Conservation (phyloP, 2,113 vertebrate genomes). For the Aegypius monachus region DNA sequence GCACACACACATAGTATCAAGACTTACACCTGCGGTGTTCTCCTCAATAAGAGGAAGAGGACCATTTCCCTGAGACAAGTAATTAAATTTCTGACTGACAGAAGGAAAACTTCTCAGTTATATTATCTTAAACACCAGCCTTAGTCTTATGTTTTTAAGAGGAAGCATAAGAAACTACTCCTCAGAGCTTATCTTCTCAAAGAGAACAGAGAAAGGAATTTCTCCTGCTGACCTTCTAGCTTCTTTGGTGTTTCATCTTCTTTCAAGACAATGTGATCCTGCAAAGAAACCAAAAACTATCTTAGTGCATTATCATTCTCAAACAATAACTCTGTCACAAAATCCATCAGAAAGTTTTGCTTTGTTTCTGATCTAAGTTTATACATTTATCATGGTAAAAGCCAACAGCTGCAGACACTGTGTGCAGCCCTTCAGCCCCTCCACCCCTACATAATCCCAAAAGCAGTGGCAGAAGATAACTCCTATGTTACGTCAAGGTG, state of each 20-base stretch:
- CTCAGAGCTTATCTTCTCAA: neutral
- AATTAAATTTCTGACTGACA: neutral
- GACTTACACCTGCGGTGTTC: neutral
- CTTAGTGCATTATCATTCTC: neutral
- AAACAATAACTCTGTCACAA: neutral
- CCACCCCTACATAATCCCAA: neutral
- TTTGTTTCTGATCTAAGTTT: neutral
- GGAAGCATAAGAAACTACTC: neutral
- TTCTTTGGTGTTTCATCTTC: conserved; percentile 58
- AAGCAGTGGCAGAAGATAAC: neutral
- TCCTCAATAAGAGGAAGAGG: neutral
- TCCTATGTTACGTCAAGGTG: neutral
- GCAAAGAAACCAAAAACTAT: conserved; percentile 1
- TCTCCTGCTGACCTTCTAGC: conserved; percentile 62
- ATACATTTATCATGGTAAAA: neutral
- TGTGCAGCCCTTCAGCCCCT: neutral
- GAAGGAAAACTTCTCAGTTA: neutral
- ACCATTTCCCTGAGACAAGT: neutral
- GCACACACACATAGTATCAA: neutral
- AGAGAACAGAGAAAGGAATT: neutral
- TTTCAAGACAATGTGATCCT: conserved; percentile 75
- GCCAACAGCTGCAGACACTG: neutral
- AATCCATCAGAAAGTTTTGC: neutral
- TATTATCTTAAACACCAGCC: neutral
- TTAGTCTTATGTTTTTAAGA: neutral